A percentile compares a stretch with the other conserved stretches of the same genome.
Evolutionary conservation across 2,113 vertebrate genomes (phyloP).

Genomic region (Mormoops blainvillei): DNA sequence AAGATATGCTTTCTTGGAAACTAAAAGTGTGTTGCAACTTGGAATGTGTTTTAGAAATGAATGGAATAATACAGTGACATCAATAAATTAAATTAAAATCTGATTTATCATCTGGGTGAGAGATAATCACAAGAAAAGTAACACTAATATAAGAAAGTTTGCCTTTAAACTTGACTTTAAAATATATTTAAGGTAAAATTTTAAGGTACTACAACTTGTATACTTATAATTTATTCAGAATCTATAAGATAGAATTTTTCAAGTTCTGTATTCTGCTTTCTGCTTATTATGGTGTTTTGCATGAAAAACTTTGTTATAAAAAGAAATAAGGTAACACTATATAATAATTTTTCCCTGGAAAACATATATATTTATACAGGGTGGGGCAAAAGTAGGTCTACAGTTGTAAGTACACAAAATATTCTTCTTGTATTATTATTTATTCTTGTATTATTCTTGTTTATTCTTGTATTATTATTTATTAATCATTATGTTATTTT

Average conservation of each 20-base stretch:
- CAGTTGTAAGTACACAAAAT: not conserved
- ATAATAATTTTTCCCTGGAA: not conserved
- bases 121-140: not conserved
- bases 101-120: not conserved
- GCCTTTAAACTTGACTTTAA: not conserved
- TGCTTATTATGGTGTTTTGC: not conserved
- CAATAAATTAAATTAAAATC: not conserved
- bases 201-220: not conserved
- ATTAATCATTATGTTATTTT: not conserved
- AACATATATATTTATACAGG: not conserved
- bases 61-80: not conserved
- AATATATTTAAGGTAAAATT: not conserved
- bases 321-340: not conserved
- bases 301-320: not conserved
- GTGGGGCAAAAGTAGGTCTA: not conserved
- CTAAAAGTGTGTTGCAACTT: not conserved
- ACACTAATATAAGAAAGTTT: not conserved
- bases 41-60: not conserved
- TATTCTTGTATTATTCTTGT: too few species aligned
- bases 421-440: not conserved
- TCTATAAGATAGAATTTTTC: not conserved
- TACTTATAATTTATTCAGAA: not conserved
- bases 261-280: not conserved
- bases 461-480: too few species aligned
- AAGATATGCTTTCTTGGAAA: not conserved